A percentile compares a stretch with the other conserved stretches of the same genome.
Evolutionary conservation across 2,113 vertebrate species (phyloP).

Genomic region (Brachyhypopomus gauderio): DNA sequence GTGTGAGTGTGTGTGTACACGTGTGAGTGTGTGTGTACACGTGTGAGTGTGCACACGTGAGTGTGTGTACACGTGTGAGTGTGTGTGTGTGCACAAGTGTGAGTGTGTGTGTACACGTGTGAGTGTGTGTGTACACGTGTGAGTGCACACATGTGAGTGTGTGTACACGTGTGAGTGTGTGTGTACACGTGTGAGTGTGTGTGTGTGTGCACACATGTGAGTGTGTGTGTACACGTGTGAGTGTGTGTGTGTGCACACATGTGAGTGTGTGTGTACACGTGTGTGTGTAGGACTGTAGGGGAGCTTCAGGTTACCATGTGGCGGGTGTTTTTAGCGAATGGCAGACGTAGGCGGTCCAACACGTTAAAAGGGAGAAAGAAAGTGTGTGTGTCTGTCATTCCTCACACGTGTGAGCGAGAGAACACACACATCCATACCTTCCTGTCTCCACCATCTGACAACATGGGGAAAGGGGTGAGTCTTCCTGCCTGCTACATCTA

Average conservation of each 20-base stretch:
- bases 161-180: no score
- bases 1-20: no score
- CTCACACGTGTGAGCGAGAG: slow-evolving; percentile 52
- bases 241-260: slow-evolving; percentile 30
- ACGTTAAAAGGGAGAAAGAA: no score
- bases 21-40: no score
- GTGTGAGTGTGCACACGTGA: no score
- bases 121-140: no score
- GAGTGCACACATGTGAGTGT: no score
- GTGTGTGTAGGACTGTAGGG: slow-evolving; percentile 6
- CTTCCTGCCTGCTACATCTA: not conserved
- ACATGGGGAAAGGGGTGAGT: slow-evolving; percentile 78
- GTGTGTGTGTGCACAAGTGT: no score
- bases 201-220: no score
- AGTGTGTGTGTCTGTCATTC: not conserved
- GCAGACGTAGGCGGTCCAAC: slow-evolving; percentile 41
- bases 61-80: no score
- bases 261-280: not conserved
- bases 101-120: no score
- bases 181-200: no score
- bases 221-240: slow-evolving; percentile 11
- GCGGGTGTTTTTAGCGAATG: not conserved
- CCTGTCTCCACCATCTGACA: slow-evolving; percentile 33
- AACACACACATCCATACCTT: not conserved
- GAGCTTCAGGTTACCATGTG: slow-evolving; percentile 64